Conservation (phyloP, 2,797 vertebrate species). For the Sylvia borin region DNA sequence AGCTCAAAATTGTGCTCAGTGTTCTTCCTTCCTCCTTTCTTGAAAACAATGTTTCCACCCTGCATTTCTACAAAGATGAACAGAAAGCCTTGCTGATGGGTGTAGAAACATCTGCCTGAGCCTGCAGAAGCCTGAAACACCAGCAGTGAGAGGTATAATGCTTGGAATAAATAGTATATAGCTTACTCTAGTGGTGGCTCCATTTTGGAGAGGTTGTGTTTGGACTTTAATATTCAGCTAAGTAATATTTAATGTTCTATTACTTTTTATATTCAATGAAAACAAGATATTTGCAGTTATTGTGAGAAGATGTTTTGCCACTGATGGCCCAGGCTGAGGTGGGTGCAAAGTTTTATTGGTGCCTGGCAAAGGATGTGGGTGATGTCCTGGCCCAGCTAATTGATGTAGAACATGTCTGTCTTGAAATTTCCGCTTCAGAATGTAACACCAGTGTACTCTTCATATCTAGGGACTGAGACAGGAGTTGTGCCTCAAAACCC, state of each 20-base stretch:
- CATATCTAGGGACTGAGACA: not conserved
- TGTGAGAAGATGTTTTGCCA: not conserved
- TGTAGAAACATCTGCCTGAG: not conserved
- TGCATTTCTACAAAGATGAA: not conserved
- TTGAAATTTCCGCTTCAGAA: not conserved
- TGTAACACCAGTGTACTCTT: not conserved
- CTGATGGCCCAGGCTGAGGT: not conserved
- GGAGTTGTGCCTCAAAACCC: not conserved
- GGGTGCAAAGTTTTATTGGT: not conserved
- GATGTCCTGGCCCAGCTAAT: not conserved
- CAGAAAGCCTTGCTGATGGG: not conserved
- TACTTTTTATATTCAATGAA: not conserved
- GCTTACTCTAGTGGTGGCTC: not conserved
- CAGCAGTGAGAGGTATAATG: not conserved
- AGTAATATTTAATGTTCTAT: not conserved
- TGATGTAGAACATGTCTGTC: not conserved
- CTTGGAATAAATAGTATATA: not conserved
- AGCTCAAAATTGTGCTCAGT: not conserved
- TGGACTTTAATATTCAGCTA: not conserved
- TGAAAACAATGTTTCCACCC: not conserved
- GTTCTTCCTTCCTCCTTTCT: not conserved
- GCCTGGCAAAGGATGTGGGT: not conserved
- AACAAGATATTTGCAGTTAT: not conserved
- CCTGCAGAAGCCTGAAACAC: not conserved
- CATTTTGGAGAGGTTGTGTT: not conserved